Evolutionary conservation across 2,888 invertebrate genomes (phyloP), one percentile per base, ranked within the genome.

Genomic region (Drosophila testacea): DNA sequence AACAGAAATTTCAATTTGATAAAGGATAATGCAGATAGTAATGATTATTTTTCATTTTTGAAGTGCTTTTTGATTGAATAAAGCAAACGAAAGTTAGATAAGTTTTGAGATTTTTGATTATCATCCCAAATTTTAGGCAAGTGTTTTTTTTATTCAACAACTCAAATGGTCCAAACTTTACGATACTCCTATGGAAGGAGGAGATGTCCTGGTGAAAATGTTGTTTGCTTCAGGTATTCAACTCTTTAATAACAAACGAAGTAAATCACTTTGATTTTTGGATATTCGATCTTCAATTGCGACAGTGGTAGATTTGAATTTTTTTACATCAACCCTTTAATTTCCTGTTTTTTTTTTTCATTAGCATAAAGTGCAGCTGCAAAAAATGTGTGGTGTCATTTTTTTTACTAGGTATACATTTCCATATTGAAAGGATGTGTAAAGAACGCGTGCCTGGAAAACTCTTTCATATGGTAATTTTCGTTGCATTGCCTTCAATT

Each of bases 291-390:
- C 54, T 47, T 34, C 48, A 22, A 28, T 52, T 42, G 46, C 30
- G 50, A 27, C 13, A 42, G 57, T 54, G 56, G 59, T 54, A 48
- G 41, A 51, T 69, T 62, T 57, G 0, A 44, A 44, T 38, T 51
- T 65, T 67, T 64, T 13, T 22, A 27, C 10, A 61, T 7, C 79
- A 81, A 79, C 78, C 79, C 79, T 77, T 79, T 81, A 27, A 28
- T 48, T 59, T 48, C 27, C 51, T 47, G 34, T 44, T 61, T 47
- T 50, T 62, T 61, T 63, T 52, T 64, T 68, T 39, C 39, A 77
- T 83, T 86, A 73, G 64, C 83, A 83, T 83, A 85, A 80, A 80
- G 39, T 85, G 81, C 77, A 85, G 80, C 80, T 83, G 77, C 77
- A 69, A 56, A 30, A 81, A 79, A 34, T 50, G 73, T 73, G 69